These are phyloP conservation scores for Acrocephalus scirpaceus DNA, from an alignment of 2,797 vertebrate genomes.

Conservation along the genomic window DNA sequence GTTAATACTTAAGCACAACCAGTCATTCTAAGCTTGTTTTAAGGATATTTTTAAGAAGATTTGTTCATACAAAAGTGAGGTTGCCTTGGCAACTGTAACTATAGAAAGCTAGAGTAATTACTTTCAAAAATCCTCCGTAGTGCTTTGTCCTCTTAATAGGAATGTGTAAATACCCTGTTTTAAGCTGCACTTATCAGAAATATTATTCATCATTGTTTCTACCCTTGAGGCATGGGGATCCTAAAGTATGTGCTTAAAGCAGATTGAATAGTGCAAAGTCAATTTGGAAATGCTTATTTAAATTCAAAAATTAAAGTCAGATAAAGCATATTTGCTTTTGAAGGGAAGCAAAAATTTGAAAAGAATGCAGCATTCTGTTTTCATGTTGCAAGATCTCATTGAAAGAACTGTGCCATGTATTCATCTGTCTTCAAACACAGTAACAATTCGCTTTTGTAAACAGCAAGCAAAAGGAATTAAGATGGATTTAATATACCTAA, in stretches of 20 bases:
- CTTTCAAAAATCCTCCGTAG: conserved; percentile 38
- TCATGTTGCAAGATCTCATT: neutral
- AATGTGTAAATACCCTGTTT: conserved; percentile 3
- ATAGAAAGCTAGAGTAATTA: conserved; percentile 55
- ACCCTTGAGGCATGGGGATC: neutral
- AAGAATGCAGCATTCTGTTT: neutral
- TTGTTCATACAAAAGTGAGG: conserved; percentile 24
- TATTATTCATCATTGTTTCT: neutral
- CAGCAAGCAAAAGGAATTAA: neutral
- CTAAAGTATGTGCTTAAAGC: neutral
- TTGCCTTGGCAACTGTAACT: conserved; percentile 60
- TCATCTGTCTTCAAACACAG: neutral
- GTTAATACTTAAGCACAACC: neutral
- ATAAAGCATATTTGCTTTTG: neutral
- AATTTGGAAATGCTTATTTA: neutral
- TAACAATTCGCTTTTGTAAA: neutral
- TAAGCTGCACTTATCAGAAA: neutral
- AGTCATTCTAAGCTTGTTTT: conserved; percentile 29
- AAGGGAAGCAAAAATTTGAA: neutral
- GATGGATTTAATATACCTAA: neutral
- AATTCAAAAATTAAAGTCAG: neutral
- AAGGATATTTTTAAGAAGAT: conserved; percentile 51
- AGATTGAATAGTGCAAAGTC: neutral
- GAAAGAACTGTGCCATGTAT: neutral
- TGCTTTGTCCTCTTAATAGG: neutral